Percentiles rank a stretch among this genome's conserved stretches.
Conservation (phyloP, 2,888 invertebrate genomes). For the Pachydiplax longipennis region DNA sequence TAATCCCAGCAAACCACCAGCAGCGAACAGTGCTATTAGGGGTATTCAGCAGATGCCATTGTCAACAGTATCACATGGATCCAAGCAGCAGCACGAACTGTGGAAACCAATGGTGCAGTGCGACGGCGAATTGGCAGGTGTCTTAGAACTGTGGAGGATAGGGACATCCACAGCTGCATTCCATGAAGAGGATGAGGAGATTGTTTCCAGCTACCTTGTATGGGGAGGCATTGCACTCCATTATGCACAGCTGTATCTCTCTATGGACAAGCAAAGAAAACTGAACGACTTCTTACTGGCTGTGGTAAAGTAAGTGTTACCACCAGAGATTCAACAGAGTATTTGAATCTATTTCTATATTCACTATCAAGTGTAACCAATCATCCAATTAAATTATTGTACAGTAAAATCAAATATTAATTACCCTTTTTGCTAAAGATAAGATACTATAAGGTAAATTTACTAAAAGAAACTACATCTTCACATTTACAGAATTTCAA, state of each 20-base stretch:
- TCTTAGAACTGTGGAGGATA: conserved; percentile 73
- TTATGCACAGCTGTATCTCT: conserved; percentile 72
- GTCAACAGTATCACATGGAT: neutral
- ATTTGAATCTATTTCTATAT: too few relatives aligned
- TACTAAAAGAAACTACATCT: too few relatives aligned
- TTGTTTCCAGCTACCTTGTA: conserved; percentile 69
- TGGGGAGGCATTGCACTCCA: conserved; percentile 77
- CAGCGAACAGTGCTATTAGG: neutral
- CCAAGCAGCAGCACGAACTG: conserved; percentile 53
- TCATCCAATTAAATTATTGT: too few relatives aligned
- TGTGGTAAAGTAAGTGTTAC: conserved; percentile 76
- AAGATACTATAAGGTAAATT: too few relatives aligned
- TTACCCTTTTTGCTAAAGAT: too few relatives aligned
- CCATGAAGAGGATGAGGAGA: conserved; percentile 73
- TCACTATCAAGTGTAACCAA: too few relatives aligned
- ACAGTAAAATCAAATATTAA: too few relatives aligned
- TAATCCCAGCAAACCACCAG: neutral
- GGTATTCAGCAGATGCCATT: neutral
- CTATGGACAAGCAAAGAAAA: conserved; percentile 74
- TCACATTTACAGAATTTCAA: too few relatives aligned
- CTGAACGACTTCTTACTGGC: conserved; percentile 79
- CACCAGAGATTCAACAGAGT: too few relatives aligned
- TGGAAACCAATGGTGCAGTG: conserved; percentile 70
- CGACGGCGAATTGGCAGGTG: conserved; percentile 69
- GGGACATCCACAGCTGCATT: conserved; percentile 62